A percentile compares a stretch with the other conserved stretches of the same genome.
Conservation (phyloP, 2,888 invertebrate genomes). For the Tiliacea citrago region DNA sequence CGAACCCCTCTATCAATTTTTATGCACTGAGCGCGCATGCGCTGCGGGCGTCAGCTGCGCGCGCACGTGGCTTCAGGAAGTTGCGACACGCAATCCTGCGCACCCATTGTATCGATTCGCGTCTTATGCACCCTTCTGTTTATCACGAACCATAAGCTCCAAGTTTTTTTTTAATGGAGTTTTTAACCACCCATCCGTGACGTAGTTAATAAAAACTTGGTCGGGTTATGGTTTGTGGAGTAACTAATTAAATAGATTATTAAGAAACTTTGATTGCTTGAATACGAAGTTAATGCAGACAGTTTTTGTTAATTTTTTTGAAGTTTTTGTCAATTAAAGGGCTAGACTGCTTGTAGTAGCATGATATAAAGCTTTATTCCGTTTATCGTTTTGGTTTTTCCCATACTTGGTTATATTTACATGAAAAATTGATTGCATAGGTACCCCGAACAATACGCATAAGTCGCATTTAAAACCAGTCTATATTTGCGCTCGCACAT, state of each 20-base stretch:
- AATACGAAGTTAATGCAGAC: not conserved
- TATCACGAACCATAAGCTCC: constrained; percentile 39
- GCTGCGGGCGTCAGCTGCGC: constrained; percentile 85
- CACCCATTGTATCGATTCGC: constrained; percentile 73
- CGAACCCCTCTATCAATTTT: constrained; percentile 35
- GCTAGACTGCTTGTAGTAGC: not conserved
- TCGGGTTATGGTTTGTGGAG: constrained; percentile 1
- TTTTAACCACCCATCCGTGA: constrained; percentile 10
- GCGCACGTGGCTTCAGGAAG: constrained; percentile 78
- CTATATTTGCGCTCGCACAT: constrained; percentile 56
- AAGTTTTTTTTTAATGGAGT: constrained; percentile 11
- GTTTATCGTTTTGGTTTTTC: not conserved
- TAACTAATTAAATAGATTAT: constrained; percentile 1
- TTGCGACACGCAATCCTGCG: constrained; percentile 72
- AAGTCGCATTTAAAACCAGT: constrained; percentile 39
- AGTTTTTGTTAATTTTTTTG: not conserved
- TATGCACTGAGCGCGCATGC: constrained; percentile 62
- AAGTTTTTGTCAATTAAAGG: not conserved
- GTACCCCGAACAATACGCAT: constrained; percentile 19
- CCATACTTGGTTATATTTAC: not conserved
- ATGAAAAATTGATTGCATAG: constrained; percentile 26
- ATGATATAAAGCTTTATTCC: not conserved
- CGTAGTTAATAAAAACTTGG: constrained; percentile 9
- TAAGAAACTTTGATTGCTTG: not conserved
- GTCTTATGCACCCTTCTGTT: constrained; percentile 61